Conservation (phyloP, 2,888 invertebrate species). For the Oligia fasciuncula region DNA sequence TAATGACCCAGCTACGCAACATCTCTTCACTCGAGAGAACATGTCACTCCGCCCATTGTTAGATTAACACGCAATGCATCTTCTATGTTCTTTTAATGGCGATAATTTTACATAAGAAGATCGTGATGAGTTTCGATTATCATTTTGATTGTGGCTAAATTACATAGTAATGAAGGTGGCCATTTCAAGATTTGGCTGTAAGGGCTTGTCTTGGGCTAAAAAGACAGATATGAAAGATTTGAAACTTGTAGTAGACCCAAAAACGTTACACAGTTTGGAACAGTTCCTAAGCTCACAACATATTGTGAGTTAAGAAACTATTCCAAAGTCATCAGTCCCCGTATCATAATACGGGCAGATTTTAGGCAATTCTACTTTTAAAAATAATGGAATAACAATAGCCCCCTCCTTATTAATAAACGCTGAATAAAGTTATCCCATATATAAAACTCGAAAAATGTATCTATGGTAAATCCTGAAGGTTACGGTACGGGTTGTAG, state of each 20-base stretch:
- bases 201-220: not conserved
- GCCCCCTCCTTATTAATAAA: too few relatives aligned
- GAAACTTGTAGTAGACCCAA: not conserved
- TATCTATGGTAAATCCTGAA: too few relatives aligned
- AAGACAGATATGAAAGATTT: not conserved
- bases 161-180: not conserved
- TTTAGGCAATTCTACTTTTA: too few relatives aligned
- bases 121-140: slow-evolving; percentile 15
- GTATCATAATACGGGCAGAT: too few relatives aligned
- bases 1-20: slow-evolving; percentile 51
- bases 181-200: not conserved
- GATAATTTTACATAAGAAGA: slow-evolving; percentile 16
- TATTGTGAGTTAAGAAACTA: too few relatives aligned
- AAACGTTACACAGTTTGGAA: not conserved
- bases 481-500: too few relatives aligned
- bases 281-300: not conserved
- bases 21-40: slow-evolving; percentile 22
- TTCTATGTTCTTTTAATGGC: slow-evolving; percentile 29
- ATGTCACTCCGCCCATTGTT: slow-evolving; percentile 39
- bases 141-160: not conserved
- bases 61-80: slow-evolving; percentile 36
- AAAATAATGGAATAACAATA: too few relatives aligned
- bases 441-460: too few relatives aligned
- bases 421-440: too few relatives aligned
- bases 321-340: too few relatives aligned